Conservation (phyloP, 2,888 invertebrate genomes). For the Abrostola tripartita region DNA sequence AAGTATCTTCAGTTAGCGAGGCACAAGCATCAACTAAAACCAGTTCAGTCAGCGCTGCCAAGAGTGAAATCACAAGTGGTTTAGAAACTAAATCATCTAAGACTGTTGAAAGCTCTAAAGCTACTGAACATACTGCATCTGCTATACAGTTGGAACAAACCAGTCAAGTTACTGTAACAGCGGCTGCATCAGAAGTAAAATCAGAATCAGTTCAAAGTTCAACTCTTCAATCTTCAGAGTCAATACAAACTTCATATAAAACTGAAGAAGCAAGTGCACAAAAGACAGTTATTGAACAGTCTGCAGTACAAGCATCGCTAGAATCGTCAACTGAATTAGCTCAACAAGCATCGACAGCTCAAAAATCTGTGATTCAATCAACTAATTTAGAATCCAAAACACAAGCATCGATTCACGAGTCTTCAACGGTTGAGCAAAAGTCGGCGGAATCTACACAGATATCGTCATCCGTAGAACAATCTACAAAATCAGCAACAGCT, state of each 20-base stretch:
- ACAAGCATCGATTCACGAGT: conserved; percentile 32
- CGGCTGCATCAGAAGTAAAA: conserved; percentile 60
- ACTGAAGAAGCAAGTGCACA: conserved; percentile 35
- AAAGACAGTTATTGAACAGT: conserved; percentile 45
- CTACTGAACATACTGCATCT: conserved; percentile 66
- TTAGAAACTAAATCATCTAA: conserved; percentile 76
- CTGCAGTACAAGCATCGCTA: conserved; percentile 49
- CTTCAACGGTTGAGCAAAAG: conserved; percentile 17
- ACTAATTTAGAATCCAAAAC: conserved; percentile 39
- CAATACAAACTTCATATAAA: conserved; percentile 25
- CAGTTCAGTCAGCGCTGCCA: conserved; percentile 61
- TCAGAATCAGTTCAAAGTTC: conserved; percentile 50
- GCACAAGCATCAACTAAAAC: conserved; percentile 64
- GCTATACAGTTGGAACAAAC: conserved; percentile 64
- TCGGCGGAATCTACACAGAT: conserved; percentile 9
- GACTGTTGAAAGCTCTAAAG: conserved; percentile 68
- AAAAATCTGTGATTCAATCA: conserved; percentile 34
- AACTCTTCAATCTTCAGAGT: conserved; percentile 24
- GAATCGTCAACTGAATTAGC: conserved; percentile 40
- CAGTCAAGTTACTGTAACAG: conserved; percentile 66
- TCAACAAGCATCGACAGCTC: conserved; percentile 34
- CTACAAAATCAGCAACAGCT: conserved; percentile 31
- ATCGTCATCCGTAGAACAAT: conserved; percentile 31
- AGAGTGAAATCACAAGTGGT: conserved; percentile 72
- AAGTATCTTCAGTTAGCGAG: conserved; percentile 71